Percentiles rank a stretch among this genome's conserved stretches.
Conservation (phyloP, 2,888 invertebrate genomes). For the Gastracanthus pulcherrimus region DNA sequence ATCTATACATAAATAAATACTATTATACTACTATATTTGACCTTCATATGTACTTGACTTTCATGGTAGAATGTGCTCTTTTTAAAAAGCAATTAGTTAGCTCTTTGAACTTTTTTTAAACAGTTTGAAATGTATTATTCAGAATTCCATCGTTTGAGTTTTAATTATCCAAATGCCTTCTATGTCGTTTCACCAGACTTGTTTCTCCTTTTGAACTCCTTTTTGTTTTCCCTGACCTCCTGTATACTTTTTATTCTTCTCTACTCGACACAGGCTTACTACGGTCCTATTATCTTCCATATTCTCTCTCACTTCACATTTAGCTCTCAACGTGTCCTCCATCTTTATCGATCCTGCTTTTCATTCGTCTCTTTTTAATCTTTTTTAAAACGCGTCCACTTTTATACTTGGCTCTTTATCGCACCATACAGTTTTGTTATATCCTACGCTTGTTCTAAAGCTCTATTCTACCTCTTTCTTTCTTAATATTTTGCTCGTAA, state of each 20-base stretch:
- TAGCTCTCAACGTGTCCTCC: conserved; percentile 29
- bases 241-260: background rate
- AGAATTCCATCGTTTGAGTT: background rate
- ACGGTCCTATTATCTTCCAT: conserved; percentile 33
- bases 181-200: background rate
- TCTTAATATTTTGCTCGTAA: background rate
- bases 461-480: background rate
- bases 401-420: background rate
- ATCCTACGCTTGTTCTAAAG: background rate
- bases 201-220: background rate
- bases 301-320: conserved; percentile 26
- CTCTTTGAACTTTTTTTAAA: background rate
- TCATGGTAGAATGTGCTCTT: no score
- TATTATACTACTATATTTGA: no score
- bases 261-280: background rate
- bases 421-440: background rate
- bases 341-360: conserved; percentile 37
- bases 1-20: no score
- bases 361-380: conserved; percentile 27
- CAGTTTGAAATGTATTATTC: background rate
- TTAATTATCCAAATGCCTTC: background rate
- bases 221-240: conserved; percentile 15
- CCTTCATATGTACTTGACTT: no score
- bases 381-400: background rate
- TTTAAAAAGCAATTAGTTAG: background rate